phyloP scores from a whole-genome alignment of 1,140 invertebrate genomes.

The Drosophila navojoa region DNA sequence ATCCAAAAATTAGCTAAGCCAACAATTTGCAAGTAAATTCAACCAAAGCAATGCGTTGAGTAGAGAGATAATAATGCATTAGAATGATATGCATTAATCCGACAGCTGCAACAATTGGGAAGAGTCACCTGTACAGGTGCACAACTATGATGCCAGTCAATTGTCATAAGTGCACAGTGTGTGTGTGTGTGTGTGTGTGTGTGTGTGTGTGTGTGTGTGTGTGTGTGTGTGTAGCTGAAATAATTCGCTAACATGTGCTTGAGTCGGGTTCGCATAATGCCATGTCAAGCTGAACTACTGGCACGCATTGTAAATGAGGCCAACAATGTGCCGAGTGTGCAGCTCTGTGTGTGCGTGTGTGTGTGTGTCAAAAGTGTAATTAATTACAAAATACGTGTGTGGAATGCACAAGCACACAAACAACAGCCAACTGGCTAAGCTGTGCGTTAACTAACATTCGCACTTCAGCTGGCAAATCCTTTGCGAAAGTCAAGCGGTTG shows the following conservation, averaged over 20 bases:
- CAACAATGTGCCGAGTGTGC: slow-evolving; percentile 30
- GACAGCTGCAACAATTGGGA: slow-evolving; percentile 21
- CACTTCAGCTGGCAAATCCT: slow-evolving; percentile 61
- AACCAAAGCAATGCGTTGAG: background rate
- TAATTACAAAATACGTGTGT: slow-evolving; percentile 76
- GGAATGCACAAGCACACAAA: slow-evolving; percentile 43
- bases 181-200: background rate
- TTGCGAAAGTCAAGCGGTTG: slow-evolving; percentile 13
- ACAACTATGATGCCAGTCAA: slow-evolving; percentile 14
- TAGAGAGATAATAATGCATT: too few relatives aligned
- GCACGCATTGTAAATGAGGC: slow-evolving; percentile 29
- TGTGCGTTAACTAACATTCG: slow-evolving; percentile 52
- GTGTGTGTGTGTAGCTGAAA: slow-evolving; percentile 14
- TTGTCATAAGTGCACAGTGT: slow-evolving; percentile 16
- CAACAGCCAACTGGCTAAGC: slow-evolving; percentile 50
- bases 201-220: background rate
- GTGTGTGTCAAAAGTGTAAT: slow-evolving; percentile 64
- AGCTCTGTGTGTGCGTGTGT: slow-evolving; percentile 4
- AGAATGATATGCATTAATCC: slow-evolving; percentile 1
- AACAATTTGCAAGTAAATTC: too few relatives aligned
- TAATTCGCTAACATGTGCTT: slow-evolving; percentile 57
- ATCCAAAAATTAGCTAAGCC: too few relatives aligned
- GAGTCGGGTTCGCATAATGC: slow-evolving; percentile 59
- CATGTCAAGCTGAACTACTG: slow-evolving; percentile 59
- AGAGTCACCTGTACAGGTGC: background rate